Evolutionary conservation across 92 coral and sea anemone species (phyloP).

Genomic region (Chrysogorgia sp.): DNA sequence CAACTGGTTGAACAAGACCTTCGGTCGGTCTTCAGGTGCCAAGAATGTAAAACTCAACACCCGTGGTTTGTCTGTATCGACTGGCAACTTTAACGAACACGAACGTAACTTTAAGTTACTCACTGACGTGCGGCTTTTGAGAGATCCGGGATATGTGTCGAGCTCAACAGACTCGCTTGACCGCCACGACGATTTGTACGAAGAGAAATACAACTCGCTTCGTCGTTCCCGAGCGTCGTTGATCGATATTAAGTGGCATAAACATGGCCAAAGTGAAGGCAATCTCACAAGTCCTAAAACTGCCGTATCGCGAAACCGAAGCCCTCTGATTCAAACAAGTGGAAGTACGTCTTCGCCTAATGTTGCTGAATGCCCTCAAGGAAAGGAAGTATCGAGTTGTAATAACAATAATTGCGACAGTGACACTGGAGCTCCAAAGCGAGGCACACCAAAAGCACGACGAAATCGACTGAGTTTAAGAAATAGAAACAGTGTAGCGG

Average conservation of each 20-base stretch:
- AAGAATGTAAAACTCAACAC: conserved; percentile 11
- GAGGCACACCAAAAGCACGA: not conserved
- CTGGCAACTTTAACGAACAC: conserved; percentile 36
- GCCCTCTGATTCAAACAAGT: not conserved
- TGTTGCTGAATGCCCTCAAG: not conserved
- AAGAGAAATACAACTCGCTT: conserved; percentile 70
- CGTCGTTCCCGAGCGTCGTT: conserved; percentile 75
- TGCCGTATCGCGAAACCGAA: conserved; percentile 7
- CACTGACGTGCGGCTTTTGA: conserved; percentile 38
- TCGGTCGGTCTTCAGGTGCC: conserved; percentile 15
- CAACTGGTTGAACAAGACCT: conserved; percentile 23
- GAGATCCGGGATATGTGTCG: conserved; percentile 42
- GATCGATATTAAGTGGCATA: conserved; percentile 46
- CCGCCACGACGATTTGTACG: conserved; percentile 1
- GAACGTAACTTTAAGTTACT: conserved; percentile 36
- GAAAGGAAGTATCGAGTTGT: not conserved
- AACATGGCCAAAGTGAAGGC: conserved; percentile 29
- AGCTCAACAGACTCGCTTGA: conserved; percentile 41
- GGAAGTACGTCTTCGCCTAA: not conserved
- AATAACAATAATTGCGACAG: not conserved
- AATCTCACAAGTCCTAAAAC: conserved; percentile 27
- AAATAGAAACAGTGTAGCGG: not conserved
- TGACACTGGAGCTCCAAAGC: conserved; percentile 1
- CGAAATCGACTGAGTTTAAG: not conserved
- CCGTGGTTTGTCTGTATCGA: conserved; percentile 28